Evolutionary conservation across 2,797 vertebrate species (phyloP).

Genomic region (Macrochelys suwanniensis): DNA sequence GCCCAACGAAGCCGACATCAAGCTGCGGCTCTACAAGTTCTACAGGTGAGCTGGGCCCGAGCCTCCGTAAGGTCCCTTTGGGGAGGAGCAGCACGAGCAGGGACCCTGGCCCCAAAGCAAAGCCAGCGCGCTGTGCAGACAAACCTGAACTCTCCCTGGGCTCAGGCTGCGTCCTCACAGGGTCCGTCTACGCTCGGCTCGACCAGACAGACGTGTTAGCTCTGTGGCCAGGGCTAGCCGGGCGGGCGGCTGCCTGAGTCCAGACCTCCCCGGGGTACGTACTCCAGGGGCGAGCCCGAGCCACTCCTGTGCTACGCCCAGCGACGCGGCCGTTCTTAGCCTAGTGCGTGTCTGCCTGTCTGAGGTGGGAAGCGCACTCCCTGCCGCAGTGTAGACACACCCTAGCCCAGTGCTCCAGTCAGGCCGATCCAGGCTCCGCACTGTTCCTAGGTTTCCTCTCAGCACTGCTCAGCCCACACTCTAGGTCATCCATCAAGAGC

Average conservation of each 20-base stretch:
- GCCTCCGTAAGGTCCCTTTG: neutral
- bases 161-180: too few species aligned
- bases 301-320: neutral
- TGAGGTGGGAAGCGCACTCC: neutral
- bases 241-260: too few species aligned
- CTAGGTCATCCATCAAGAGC: neutral
- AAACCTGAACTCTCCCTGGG: neutral
- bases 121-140: neutral
- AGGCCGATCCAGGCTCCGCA: neutral
- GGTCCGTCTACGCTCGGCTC: too few species aligned
- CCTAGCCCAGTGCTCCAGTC: neutral
- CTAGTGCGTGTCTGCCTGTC: neutral
- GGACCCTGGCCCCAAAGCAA: neutral
- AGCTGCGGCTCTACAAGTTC: slow-evolving; percentile 91
- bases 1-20: slow-evolving; percentile 88
- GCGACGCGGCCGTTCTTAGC: neutral
- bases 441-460: neutral
- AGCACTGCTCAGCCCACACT: neutral
- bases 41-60: slow-evolving; percentile 85
- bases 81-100: neutral
- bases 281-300: neutral
- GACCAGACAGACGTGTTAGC: too few species aligned
- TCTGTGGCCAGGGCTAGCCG: too few species aligned
- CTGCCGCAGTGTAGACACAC: too few species aligned
- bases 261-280: neutral